These are phyloP conservation scores for Artibeus lituratus DNA, from an alignment of 2,797 vertebrate species.

Conservation along the genomic window DNA sequence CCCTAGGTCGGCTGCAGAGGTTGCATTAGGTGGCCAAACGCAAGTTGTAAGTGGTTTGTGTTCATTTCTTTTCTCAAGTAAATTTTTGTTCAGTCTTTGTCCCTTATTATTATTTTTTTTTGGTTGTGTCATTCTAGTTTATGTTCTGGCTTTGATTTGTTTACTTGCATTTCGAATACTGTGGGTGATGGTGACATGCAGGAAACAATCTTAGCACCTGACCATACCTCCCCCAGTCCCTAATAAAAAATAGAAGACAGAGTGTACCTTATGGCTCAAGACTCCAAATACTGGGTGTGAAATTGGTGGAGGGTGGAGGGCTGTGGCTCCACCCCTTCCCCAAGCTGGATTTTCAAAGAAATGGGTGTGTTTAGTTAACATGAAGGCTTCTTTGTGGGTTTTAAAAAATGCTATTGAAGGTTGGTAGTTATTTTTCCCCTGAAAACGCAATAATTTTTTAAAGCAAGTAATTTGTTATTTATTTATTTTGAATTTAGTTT, in stretches of 20 bases:
- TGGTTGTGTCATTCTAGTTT: not conserved
- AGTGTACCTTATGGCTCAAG: not conserved
- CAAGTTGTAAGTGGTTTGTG: not conserved
- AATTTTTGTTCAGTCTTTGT: not conserved
- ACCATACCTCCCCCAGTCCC: not conserved
- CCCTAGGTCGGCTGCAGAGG: not conserved
- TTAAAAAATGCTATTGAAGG: not conserved
- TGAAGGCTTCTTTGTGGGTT: not conserved
- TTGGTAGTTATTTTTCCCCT: not conserved
- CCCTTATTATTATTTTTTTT: not conserved
- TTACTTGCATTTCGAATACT: constrained; percentile 33
- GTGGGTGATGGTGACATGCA: not conserved
- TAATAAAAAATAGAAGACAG: not conserved
- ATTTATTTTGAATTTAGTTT: constrained; percentile 36
- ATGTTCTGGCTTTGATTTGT: constrained; percentile 28
- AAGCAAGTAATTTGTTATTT: not conserved
- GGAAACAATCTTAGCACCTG: not conserved
- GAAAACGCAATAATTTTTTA: not conserved
- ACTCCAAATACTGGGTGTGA: not conserved
- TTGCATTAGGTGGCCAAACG: not conserved
- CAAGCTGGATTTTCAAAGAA: constrained; percentile 44
- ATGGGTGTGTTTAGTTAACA: constrained; percentile 19
- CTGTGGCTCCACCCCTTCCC: constrained; percentile 39
- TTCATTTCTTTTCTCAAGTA: not conserved
- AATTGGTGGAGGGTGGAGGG: constrained; percentile 38